Conservation (phyloP, 2,797 vertebrate genomes). For the Leuciscus waleckii region DNA sequence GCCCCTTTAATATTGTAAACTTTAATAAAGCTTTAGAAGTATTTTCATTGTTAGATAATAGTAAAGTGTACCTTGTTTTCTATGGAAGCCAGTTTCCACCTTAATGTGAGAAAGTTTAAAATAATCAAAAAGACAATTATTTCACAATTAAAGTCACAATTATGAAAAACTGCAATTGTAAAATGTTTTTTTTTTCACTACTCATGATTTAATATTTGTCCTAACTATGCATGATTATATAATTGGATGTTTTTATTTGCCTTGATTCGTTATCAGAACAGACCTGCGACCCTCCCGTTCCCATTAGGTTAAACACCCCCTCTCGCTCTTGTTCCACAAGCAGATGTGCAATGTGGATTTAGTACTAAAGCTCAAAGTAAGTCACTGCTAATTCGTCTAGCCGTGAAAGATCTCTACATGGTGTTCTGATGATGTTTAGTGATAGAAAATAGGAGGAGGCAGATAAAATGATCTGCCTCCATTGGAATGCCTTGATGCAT, state of each 20-base stretch:
- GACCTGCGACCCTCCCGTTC: not conserved
- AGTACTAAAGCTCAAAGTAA: constrained; percentile 61
- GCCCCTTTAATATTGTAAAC: no score
- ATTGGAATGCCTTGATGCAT: constrained; percentile 71
- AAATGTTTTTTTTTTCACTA: not conserved
- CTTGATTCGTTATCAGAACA: not conserved
- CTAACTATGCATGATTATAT: not conserved
- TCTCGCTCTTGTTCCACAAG: not conserved
- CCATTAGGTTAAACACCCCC: not conserved
- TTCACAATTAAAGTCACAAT: not conserved
- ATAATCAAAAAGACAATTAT: not conserved
- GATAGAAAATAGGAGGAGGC: constrained; percentile 73
- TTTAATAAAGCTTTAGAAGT: no score
- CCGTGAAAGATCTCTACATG: constrained; percentile 55
- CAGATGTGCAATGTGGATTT: constrained; percentile 68
- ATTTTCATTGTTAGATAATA: no score
- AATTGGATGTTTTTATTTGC: not conserved
- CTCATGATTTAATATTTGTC: not conserved
- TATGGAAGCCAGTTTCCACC: no score
- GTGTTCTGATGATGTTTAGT: constrained; percentile 48
- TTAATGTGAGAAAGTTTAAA: not conserved
- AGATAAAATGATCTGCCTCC: constrained; percentile 71
- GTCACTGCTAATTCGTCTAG: constrained; percentile 65
- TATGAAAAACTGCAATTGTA: no score
- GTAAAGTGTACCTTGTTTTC: no score